These are phyloP conservation scores for Chionodraco myersi DNA, from an alignment of 2,113 vertebrate genomes.

Conservation along the genomic window DNA sequence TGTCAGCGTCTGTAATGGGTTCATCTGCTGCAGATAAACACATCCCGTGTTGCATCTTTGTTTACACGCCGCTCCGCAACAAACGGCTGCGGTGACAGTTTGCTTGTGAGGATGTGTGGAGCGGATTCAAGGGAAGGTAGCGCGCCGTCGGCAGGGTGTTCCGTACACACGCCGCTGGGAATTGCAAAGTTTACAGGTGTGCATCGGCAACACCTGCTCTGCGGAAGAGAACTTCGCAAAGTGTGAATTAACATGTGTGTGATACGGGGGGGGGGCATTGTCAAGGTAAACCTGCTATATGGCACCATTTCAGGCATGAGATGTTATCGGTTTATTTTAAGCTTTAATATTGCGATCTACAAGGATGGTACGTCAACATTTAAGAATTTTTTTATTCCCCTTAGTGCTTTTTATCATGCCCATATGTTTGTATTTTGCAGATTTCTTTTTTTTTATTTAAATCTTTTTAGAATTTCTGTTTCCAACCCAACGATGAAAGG, in stretches of 20 bases:
- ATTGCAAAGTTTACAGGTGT: conserved; percentile 77
- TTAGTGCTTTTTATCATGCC: no score
- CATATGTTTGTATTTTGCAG: not conserved
- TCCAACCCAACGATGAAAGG: not conserved
- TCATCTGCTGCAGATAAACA: conserved; percentile 72
- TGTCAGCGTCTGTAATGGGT: conserved; percentile 76
- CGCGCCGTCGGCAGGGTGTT: conserved; percentile 16
- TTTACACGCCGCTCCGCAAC: conserved; percentile 66
- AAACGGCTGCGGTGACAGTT: conserved; percentile 54
- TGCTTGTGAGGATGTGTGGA: conserved; percentile 48
- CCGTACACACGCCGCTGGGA: conserved; percentile 52
- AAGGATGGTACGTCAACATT: no score
- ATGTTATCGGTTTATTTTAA: not conserved
- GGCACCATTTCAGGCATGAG: conserved; percentile 6
- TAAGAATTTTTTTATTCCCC: no score
- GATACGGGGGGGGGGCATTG: conserved; percentile 5
- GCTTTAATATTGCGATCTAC: not conserved
- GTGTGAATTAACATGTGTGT: conserved; percentile 55
- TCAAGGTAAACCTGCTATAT: not conserved
- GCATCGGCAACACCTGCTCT: conserved; percentile 68
- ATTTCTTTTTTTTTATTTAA: not conserved
- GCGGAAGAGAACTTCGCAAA: conserved; percentile 37
- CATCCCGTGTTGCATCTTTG: conserved; percentile 76
- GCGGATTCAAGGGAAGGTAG: conserved; percentile 46
- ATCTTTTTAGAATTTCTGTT: not conserved